Conservation (phyloP, 2,113 vertebrate genomes). For the Pterocles orientalis region DNA sequence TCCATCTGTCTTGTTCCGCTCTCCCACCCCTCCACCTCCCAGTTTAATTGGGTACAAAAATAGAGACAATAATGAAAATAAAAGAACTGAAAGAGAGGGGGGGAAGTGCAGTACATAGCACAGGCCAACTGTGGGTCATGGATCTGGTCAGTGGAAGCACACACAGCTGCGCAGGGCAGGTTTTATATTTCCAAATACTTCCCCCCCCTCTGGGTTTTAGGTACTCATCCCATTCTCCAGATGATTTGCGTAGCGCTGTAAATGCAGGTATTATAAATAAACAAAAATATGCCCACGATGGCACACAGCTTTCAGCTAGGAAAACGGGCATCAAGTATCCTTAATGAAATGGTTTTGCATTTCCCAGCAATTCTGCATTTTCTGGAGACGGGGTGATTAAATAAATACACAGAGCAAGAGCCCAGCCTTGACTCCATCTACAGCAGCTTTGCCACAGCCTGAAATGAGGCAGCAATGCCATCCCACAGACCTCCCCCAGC, state of each 20-base stretch:
- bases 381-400: conserved; percentile 1
- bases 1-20: background rate
- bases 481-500: background rate
- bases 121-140: background rate
- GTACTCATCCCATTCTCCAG: conserved; percentile 4
- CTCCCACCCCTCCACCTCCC: background rate
- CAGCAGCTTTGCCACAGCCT: background rate
- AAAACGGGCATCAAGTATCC: background rate
- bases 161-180: background rate
- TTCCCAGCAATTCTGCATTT: background rate
- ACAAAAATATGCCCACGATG: background rate
- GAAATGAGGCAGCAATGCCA: background rate
- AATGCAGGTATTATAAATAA: conserved; percentile 48
- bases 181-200: conserved; percentile 1
- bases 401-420: background rate
- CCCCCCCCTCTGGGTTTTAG: background rate
- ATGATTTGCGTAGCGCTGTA: background rate
- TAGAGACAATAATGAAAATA: background rate
- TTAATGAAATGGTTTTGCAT: background rate
- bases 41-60: background rate
- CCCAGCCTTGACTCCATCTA: background rate
- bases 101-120: background rate
- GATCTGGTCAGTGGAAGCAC: background rate
- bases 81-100: background rate
- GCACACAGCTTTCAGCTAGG: background rate